Conservation (phyloP, 2,888 invertebrate genomes). For the Tetrapedia diversipes region DNA sequence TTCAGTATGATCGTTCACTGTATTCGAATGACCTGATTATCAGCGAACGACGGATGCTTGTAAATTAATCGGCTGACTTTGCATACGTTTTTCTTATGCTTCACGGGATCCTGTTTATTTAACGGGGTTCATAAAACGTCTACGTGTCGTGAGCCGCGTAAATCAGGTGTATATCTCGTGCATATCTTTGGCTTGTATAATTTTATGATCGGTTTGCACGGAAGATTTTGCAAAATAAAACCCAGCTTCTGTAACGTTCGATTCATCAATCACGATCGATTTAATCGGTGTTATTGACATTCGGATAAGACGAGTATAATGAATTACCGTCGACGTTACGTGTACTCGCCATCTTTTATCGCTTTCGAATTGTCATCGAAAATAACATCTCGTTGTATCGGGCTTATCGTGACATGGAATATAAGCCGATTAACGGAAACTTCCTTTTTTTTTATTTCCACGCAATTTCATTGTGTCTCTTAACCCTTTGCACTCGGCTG, state of each 20-base stretch:
- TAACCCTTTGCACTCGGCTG: no score
- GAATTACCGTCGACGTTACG: conserved; percentile 33
- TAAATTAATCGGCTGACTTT: no score
- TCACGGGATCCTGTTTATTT: no score
- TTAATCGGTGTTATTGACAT: conserved; percentile 34
- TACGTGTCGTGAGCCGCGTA: no score
- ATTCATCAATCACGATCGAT: conserved; percentile 42
- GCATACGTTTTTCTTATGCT: no score
- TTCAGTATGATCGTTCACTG: no score
- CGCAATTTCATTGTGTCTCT: no score
- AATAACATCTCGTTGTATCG: conserved; percentile 35
- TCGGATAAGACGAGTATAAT: conserved; percentile 36
- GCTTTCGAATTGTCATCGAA: conserved; percentile 18
- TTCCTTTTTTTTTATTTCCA: conserved; percentile 3
- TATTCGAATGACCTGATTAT: no score
- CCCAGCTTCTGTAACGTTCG: conserved; percentile 15
- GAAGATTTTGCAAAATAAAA: conserved; percentile 17
- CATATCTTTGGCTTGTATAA: not conserved
- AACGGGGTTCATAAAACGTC: no score
- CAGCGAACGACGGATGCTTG: no score
- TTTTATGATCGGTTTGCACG: not conserved
- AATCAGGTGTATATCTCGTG: not conserved
- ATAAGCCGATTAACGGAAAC: conserved; percentile 33
- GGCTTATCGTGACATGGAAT: conserved; percentile 8
- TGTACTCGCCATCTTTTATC: conserved; percentile 12